phyloP scores from a whole-genome alignment of 2,888 invertebrate species.

The Pollenia labialis region DNA sequence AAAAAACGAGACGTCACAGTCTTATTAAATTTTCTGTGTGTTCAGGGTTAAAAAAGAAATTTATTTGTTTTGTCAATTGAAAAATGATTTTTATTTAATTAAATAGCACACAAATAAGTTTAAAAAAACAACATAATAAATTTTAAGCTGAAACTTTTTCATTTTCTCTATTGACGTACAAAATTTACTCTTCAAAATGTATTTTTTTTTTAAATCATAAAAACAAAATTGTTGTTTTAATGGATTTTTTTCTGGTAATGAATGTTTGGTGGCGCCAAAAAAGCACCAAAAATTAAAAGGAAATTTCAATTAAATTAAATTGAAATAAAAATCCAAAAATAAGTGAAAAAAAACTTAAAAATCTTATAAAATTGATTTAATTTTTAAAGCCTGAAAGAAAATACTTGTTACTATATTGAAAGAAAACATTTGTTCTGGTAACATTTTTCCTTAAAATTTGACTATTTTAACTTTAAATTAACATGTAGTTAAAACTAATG shows the following conservation, averaged over 20 bases:
- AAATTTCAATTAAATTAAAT: conserved; percentile 34
- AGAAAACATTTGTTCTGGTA: too few species aligned
- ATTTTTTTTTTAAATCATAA: conserved; percentile 15
- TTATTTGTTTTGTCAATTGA: conserved; percentile 67
- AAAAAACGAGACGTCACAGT: conserved; percentile 54
- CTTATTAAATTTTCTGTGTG: conserved; percentile 50
- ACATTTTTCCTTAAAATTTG: too few species aligned
- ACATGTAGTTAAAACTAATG: too few species aligned
- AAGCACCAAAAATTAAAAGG: conserved; percentile 11
- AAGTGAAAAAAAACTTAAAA: too few species aligned
- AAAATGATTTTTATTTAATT: conserved; percentile 63
- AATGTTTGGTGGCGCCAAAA: conserved; percentile 41
- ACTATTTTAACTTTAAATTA: too few species aligned
- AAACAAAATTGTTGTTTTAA: background rate
- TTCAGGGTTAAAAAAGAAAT: conserved; percentile 59
- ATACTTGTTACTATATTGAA: too few species aligned
- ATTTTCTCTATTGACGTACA: too few species aligned
- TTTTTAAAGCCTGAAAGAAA: too few species aligned
- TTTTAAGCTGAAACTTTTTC: background rate
- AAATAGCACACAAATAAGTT: conserved; percentile 26
- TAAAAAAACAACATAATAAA: background rate
- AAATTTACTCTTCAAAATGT: background rate
- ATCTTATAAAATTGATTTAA: too few species aligned
- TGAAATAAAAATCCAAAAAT: too few species aligned
- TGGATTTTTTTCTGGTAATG: background rate